These are phyloP conservation scores for Boloria euphrosyne DNA, from an alignment of 2,888 invertebrate genomes.

Conservation along the genomic window DNA sequence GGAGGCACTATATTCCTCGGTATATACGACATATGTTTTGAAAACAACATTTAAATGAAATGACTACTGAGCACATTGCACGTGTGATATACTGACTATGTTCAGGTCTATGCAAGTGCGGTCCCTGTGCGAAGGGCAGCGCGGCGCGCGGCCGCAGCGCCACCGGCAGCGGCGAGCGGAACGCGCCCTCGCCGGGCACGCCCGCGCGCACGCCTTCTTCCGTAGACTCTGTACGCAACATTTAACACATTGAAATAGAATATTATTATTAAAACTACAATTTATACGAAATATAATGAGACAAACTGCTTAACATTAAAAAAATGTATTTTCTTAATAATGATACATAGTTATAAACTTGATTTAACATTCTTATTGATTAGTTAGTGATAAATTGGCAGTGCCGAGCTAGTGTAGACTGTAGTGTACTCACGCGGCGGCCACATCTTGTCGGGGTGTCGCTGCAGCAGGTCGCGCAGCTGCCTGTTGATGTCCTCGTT, in stretches of 20 bases:
- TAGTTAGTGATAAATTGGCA: slow-evolving; percentile 16
- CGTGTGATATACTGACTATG: slow-evolving; percentile 42
- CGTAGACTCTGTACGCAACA: slow-evolving; percentile 39
- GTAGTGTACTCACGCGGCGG: slow-evolving; percentile 68
- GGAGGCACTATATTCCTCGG: no score
- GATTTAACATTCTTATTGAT: not conserved
- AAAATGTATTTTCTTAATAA: not conserved
- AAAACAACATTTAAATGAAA: no score
- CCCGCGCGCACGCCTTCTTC: slow-evolving; percentile 52
- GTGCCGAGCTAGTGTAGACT: not conserved
- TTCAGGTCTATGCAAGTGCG: slow-evolving; percentile 47
- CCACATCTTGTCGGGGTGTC: slow-evolving; percentile 87
- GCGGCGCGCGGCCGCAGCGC: slow-evolving; percentile 63
- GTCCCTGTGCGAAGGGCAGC: slow-evolving; percentile 41
- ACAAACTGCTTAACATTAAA: no score
- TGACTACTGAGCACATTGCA: no score
- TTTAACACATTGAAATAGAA: no score
- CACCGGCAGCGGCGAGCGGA: slow-evolving; percentile 86
- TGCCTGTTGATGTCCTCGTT: slow-evolving; percentile 85
- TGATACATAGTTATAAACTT: no score
- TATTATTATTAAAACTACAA: no score
- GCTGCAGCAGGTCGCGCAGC: slow-evolving; percentile 89
- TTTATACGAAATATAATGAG: no score
- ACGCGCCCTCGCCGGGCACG: slow-evolving; percentile 81
- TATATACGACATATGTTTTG: no score